Base-by-base conservation (phyloP, 2,113 vertebrate genomes). In the Trichomycterus rosablanca region DNA sequence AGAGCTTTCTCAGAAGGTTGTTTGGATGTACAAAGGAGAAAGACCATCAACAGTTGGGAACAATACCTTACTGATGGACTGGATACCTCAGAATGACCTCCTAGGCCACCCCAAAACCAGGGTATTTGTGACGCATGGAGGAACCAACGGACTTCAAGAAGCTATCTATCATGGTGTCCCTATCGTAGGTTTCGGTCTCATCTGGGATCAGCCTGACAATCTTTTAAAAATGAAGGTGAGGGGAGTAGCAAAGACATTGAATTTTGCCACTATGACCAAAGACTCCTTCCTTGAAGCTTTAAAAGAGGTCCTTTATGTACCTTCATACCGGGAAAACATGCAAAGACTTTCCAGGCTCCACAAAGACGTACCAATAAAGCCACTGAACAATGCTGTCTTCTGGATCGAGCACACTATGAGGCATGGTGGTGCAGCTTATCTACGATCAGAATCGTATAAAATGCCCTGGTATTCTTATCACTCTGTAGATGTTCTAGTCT, bases 71-170 rank as follows among this genome's bases (percentile, higher is more conserved):
- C 5, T 72, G 15, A 24, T 72, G 69, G 59, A 72, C 63, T 72
- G 69, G 69, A 72, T 72, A 8, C 69, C 69, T 35, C 69, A 72
- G 54, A 72, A 72, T 42, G 69, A 72, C 44, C 69, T 72, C 6
- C 63, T 72, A 16, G 69, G 69, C 19, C 69, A 72, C 44, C 46
- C 63, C 3, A 67, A 72, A 32, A 72, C 69, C 40, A 67, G 45
- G 37, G 69, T 8, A 0, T 72, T 72, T 58, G 69, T 72, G 14
- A 28, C 69, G 26, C 69, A 72, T 56, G 69, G 69, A n/a, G 69
- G 69, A 46, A 72, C 69, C 12, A 72, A 72, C 35, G 69, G 69
- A 7, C 7, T 72, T 26, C 69, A 72, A 23, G 69, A 71, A 58
- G 69, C 69, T 11, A 72, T 72, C 32, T 67, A 72, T 23, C 69